Base-by-base conservation (phyloP, 2,888 invertebrate species). In the Ectemnius cavifrons region DNA sequence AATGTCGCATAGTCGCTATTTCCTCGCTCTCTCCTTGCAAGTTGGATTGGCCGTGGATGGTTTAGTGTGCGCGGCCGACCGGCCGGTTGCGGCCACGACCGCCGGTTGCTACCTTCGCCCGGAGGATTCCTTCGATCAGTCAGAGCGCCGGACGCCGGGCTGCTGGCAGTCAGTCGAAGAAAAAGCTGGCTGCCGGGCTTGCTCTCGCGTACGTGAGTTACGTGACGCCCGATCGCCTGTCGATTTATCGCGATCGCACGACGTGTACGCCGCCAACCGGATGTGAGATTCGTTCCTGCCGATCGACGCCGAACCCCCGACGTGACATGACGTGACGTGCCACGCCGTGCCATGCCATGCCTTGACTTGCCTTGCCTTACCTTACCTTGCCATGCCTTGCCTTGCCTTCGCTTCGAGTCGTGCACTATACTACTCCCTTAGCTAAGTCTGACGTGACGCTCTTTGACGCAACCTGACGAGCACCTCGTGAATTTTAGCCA, bases 171-270 rank as follows among this genome's bases (percentile, higher is more conserved):
- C 77, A 76, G 70, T 37, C 80, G 73, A 65, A 80, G 85, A 86
- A 87, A 87, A 88, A 87, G 78, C 81, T 74, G 84, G 76, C 85
- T 84, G 81, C 77, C 80, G 62, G 58, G 74, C 73, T 77, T 63
- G 83, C 78, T 81, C 82, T 79, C 80, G 77, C 80, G 83, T 84
- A 86, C 87, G 87, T 87, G 87, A 89, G 88, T 88, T 88, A 89
- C 89, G 88, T 84, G 88, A 86, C 82, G 83, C 80, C 82, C 80
- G 82, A 84, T 85, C 84, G 84, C 67, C 81, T 77, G 82, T 84
- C 87, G 86, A 88, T 88, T 88, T 86, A 88, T 88, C 86, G 84
- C 80, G 82, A 82, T 82, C 82, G 80, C 73, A 77, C 75, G 70
- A 67, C 77, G 79, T 74, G 81, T 75, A 77, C 75, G 68, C 75